These are phyloP conservation scores for Dermochelys coriacea DNA, from an alignment of 2,797 vertebrate genomes.

Conservation along the genomic window DNA sequence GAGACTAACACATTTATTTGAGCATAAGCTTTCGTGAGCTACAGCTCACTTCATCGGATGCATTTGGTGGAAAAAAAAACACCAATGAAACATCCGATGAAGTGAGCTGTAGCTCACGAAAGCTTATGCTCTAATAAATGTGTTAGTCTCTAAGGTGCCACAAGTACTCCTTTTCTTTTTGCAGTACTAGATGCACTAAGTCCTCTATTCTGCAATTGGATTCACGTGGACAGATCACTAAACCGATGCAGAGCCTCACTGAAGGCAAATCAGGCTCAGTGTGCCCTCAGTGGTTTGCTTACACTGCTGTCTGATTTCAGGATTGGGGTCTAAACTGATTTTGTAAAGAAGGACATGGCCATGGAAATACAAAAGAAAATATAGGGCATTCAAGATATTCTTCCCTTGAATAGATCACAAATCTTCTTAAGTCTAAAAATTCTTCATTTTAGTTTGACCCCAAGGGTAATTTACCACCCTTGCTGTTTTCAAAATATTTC, in stretches of 20 bases:
- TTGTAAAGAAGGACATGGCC: neutral
- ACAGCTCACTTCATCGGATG: too few relatives aligned
- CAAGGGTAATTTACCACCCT: neutral
- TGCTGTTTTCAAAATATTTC: neutral
- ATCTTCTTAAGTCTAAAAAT: neutral
- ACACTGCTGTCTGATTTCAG: neutral
- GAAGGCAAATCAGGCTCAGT: neutral
- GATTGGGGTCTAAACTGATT: too few relatives aligned
- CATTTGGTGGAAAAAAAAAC: too few relatives aligned
- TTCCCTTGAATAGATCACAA: neutral
- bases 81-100: too few relatives aligned
- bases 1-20: too few relatives aligned
- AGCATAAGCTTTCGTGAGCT: too few relatives aligned
- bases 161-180: too few relatives aligned
- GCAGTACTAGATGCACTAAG: accelerated
- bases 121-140: too few relatives aligned
- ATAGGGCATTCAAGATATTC: neutral
- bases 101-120: too few relatives aligned
- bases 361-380: neutral
- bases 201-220: neutral
- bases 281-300: neutral
- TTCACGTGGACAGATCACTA: neutral
- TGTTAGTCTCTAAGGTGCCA: too few relatives aligned
- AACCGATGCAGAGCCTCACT: neutral
- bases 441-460: neutral